Conservation (phyloP, 2,797 vertebrate species). For the Malacoraja senta region DNA sequence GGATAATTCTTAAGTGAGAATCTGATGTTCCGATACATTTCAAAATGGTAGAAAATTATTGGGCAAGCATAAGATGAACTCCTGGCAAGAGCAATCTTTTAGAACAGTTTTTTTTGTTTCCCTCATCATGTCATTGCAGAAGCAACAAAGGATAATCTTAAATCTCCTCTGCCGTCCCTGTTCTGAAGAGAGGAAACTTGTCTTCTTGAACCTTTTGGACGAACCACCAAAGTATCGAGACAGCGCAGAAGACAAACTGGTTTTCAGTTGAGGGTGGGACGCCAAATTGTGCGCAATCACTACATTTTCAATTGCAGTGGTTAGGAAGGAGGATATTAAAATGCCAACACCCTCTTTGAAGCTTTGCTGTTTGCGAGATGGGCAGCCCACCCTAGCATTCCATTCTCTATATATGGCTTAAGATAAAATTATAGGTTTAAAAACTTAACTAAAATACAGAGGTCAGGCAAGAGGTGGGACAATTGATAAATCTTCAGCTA, state of each 20-base stretch:
- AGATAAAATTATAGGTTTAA: conserved; percentile 74
- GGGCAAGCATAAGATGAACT: not conserved
- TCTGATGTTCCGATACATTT: not conserved
- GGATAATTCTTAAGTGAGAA: not conserved
- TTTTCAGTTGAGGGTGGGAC: conserved; percentile 45
- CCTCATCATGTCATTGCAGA: not conserved
- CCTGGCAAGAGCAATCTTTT: not conserved
- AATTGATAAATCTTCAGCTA: conserved; percentile 17
- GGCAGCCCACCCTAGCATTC: conserved; percentile 66
- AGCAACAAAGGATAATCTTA: not conserved
- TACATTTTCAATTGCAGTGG: conserved; percentile 56
- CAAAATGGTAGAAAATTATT: not conserved
- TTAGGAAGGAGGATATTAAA: conserved; percentile 62
- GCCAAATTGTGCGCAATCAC: conserved; percentile 52
- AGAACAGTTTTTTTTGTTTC: not conserved
- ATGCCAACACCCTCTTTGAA: conserved; percentile 63
- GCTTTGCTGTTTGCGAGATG: conserved; percentile 66
- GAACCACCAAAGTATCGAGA: not conserved
- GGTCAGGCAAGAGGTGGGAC: conserved; percentile 26
- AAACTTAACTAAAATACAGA: conserved; percentile 53
- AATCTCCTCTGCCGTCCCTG: not conserved
- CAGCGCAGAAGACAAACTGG: conserved; percentile 39
- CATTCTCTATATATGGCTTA: conserved; percentile 68
- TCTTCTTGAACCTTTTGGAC: not conserved
- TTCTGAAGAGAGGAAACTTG: conserved; percentile 15